Evolutionary conservation across 2,797 vertebrate species (phyloP).

Genomic region (Hyperoplus lanceolatus): DNA sequence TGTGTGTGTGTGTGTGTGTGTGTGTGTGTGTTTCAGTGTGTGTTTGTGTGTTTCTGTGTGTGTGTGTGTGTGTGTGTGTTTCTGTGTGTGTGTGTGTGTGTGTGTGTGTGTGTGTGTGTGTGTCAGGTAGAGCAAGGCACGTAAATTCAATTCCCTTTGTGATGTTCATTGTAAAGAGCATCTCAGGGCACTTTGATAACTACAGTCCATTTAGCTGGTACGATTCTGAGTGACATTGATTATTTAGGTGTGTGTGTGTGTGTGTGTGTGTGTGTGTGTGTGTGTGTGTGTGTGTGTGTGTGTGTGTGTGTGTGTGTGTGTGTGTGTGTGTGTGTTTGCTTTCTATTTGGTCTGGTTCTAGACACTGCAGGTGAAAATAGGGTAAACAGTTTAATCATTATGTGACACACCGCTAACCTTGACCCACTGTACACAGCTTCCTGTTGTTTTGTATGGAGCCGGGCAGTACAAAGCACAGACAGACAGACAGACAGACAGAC

Average conservation of each 20-base stretch:
- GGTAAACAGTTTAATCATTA: neutral
- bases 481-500: no score
- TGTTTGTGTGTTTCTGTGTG: neutral
- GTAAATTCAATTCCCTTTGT: neutral
- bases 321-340: no score
- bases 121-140: no score
- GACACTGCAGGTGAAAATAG: no score
- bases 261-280: no score
- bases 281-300: no score
- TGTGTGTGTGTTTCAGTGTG: conserved; percentile 20
- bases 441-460: conserved; percentile 68
- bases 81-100: neutral
- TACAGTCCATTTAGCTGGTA: no score
- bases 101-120: no score
- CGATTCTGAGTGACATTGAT: no score
- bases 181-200: neutral
- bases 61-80: conserved; percentile 2
- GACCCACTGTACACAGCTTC: conserved; percentile 62
- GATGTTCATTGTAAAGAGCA: neutral
- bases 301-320: no score
- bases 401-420: conserved; percentile 33
- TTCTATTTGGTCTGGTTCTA: no score
- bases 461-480: conserved; percentile 13
- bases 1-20: conserved; percentile 6
- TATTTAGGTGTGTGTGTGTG: no score